Base-by-base conservation (phyloP, 2,888 invertebrate genomes). In the Rhagonycha fulva region DNA sequence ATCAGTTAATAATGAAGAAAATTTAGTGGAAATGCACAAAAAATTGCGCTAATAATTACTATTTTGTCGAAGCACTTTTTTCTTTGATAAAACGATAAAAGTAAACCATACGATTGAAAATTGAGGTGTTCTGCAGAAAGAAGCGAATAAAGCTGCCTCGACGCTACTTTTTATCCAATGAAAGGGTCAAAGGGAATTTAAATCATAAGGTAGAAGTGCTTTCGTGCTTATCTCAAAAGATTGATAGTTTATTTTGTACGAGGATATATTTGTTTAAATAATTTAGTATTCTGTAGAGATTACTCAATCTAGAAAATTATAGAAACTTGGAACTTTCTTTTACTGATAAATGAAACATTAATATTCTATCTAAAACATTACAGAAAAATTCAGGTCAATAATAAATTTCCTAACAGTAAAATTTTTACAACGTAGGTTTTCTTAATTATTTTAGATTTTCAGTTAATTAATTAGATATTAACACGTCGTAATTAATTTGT, bases 141-240 rank as follows among this genome's bases (percentile, higher is more conserved):
- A 26, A 24, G n/a, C 26, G 23, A 26, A 66, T 66, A 66, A 66
- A 66, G 63, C 63, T 66, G 63, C 26, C 26, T 66, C 63, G 63
- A 24, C 24, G 47, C 63, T 24, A 26, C 63, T 66, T 66, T 66
- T 66, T 66, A 66, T 26, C 19, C 63, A 66, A 66, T 66, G 63
- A 66, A 75, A 68, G 73, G 74, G 63, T 68, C 61, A 69, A 71
- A 74, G 47, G 68, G 68, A 66, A 61, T 71, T 71, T 71, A 76
- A 76, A 76, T 74, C 67, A 73, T 70, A 62, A 61, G 68, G 72
- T 66, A 66, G 70, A 76, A 69, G 74, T 63, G 74, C 68, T 70
- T 70, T 26, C 68, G 61, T 72, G n/a, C 47, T 47, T 47, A 47
- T n/a, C 47, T 47, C 47, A 47, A 47, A 47, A 47, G 47, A 47